Percentiles rank a stretch among this genome's conserved stretches.
phyloP scores from a whole-genome alignment of 2,888 invertebrate species.

The Hipparchia sbordonii region DNA sequence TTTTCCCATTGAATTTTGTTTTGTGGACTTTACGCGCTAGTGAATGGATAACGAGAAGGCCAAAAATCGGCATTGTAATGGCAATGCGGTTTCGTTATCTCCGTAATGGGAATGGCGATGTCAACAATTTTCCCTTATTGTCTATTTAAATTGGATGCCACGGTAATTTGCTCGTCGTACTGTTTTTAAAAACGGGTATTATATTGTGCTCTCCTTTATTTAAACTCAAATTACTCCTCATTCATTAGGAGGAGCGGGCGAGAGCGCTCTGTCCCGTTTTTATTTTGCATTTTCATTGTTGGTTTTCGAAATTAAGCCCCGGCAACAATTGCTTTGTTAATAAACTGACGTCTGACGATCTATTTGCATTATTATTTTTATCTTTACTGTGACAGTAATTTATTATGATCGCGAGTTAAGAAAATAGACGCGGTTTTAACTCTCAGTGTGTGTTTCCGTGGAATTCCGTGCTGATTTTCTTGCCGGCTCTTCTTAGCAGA shows the following conservation, averaged over 20 bases:
- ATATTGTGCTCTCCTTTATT: conserved; percentile 78
- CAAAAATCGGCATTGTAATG: conserved; percentile 39
- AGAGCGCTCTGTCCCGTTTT: conserved; percentile 72
- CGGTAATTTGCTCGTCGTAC: conserved; percentile 72
- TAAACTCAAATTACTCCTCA: conserved; percentile 79
- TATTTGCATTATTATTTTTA: conserved; percentile 61
- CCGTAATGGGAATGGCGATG: conserved; percentile 61
- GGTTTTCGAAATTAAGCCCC: conserved; percentile 78
- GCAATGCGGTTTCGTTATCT: conserved; percentile 47
- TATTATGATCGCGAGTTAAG: not conserved
- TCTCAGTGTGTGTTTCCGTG: no score
- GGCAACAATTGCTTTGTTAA: conserved; percentile 79
- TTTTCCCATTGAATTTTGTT: conserved; percentile 18
- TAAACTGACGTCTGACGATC: conserved; percentile 61
- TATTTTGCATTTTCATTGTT: conserved; percentile 70
- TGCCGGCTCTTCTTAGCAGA: no score
- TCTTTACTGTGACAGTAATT: conserved; percentile 5
- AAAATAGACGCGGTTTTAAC: not conserved
- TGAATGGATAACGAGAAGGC: conserved; percentile 35
- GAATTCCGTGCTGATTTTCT: no score
- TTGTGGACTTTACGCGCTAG: conserved; percentile 16
- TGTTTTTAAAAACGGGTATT: conserved; percentile 73
- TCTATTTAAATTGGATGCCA: conserved; percentile 68
- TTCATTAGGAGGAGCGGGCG: conserved; percentile 74
- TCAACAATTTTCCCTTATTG: conserved; percentile 67